Evolutionary conservation across 1,140 invertebrate species (phyloP).

Genomic region (Pachyrhynchus sulphureomaculatus): DNA sequence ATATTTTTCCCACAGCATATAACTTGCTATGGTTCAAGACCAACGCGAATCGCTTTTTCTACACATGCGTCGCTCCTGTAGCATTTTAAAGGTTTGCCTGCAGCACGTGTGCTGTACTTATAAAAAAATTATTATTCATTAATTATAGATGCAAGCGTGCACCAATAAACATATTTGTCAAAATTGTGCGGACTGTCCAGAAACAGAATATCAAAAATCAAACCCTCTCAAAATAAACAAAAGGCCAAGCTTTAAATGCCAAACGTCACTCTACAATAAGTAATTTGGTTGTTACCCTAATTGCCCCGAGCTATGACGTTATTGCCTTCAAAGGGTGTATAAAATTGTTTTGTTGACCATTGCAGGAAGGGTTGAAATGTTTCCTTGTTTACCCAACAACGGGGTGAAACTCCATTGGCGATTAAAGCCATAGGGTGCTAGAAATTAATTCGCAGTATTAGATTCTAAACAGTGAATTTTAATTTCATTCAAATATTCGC

Average conservation of each 20-base stretch:
- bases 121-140: no score
- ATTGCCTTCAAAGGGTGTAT: slow-evolving; percentile 31
- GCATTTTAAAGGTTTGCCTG: no score
- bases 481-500: slow-evolving; percentile 19
- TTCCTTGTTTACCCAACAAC: slow-evolving; percentile 25
- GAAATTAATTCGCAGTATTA: slow-evolving; percentile 29
- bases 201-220: no score
- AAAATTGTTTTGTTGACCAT: slow-evolving; percentile 31
- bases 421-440: slow-evolving; percentile 30
- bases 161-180: no score
- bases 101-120: no score
- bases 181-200: no score
- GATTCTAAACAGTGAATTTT: slow-evolving; percentile 22
- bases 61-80: no score
- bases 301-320: slow-evolving; percentile 23
- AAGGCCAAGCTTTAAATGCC: slow-evolving; percentile 10
- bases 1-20: no score
- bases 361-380: slow-evolving; percentile 26
- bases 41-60: no score
- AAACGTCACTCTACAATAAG: slow-evolving; percentile 27
- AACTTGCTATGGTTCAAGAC: no score
- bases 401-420: slow-evolving; percentile 25
- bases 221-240: slow-evolving; percentile 6
- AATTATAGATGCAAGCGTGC: no score
- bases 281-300: slow-evolving; percentile 31